These are phyloP conservation scores for Watsonalla cultraria DNA, from an alignment of 2,888 invertebrate genomes.

Conservation along the genomic window DNA sequence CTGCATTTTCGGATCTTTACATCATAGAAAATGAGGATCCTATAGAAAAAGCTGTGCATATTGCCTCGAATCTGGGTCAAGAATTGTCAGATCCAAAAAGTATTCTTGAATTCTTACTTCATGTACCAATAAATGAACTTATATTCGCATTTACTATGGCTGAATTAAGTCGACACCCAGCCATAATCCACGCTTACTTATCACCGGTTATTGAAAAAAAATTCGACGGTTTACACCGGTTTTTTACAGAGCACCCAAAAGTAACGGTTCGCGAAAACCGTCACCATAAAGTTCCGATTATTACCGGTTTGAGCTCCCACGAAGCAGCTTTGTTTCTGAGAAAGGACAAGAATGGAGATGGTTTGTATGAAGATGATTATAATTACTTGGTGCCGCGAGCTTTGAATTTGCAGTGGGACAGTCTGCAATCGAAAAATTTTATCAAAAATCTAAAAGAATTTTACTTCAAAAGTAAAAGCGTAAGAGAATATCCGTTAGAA, in stretches of 20 bases:
- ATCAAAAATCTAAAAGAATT: slow-evolving; percentile 32
- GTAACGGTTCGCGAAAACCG: slow-evolving; percentile 33
- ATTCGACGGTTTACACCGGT: slow-evolving; percentile 44
- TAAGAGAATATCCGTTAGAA: slow-evolving; percentile 23
- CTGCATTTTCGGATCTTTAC: slow-evolving; percentile 46
- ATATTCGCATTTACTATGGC: slow-evolving; percentile 37
- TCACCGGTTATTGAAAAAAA: slow-evolving; percentile 53
- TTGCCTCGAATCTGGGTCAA: slow-evolving; percentile 43
- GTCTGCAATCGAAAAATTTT: slow-evolving; percentile 22
- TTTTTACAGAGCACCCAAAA: slow-evolving; percentile 46
- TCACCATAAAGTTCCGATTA: slow-evolving; percentile 43
- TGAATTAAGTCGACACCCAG: slow-evolving; percentile 34
- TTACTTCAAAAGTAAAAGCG: slow-evolving; percentile 41
- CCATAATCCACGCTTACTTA: slow-evolving; percentile 40
- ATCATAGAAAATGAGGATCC: slow-evolving; percentile 44
- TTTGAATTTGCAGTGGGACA: slow-evolving; percentile 26
- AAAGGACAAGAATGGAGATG: slow-evolving; percentile 33
- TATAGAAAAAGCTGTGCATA: slow-evolving; percentile 38
- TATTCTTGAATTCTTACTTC: slow-evolving; percentile 40
- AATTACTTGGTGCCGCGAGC: slow-evolving; percentile 46
- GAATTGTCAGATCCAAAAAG: slow-evolving; percentile 28
- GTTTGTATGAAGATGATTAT: slow-evolving; percentile 42
- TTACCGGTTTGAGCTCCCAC: slow-evolving; percentile 41
- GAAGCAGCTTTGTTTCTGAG: slow-evolving; percentile 54
- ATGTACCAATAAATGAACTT: slow-evolving; percentile 45